phyloP scores from a whole-genome alignment of 1,140 invertebrate species.

The Apis dorsata region DNA sequence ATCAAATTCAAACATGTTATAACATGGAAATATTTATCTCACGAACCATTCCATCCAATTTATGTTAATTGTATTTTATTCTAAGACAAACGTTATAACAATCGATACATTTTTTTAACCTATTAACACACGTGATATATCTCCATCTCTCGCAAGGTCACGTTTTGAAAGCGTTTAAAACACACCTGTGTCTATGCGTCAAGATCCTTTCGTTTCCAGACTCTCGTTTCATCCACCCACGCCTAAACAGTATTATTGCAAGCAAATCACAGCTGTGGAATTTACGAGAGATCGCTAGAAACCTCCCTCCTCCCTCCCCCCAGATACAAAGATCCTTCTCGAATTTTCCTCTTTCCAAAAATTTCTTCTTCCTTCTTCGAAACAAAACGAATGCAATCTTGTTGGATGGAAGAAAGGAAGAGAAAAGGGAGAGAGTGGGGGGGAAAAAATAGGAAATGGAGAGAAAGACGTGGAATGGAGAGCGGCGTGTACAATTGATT shows the following conservation, averaged over 20 bases:
- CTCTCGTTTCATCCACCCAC: slow-evolving; percentile 14
- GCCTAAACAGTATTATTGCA: background rate
- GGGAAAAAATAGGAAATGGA: slow-evolving; percentile 47
- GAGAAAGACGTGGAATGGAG: slow-evolving; percentile 65
- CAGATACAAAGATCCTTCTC: no score
- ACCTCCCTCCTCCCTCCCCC: no score
- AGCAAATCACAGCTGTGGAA: no score
- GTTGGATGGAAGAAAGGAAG: background rate
- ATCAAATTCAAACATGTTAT: no score
- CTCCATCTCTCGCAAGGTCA: background rate
- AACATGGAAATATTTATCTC: no score
- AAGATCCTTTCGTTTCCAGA: slow-evolving; percentile 17
- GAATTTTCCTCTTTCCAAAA: no score
- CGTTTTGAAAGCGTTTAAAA: background rate
- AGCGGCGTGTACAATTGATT: slow-evolving; percentile 79
- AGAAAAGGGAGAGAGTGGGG: slow-evolving; percentile 8
- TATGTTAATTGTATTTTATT: no score
- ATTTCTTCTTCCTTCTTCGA: background rate
- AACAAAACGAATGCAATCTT: background rate
- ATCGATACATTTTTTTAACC: no score
- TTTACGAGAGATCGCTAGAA: no score
- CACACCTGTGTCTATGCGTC: slow-evolving; percentile 9
- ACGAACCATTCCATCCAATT: no score
- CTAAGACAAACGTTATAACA: no score
- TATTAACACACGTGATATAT: no score